A percentile compares a stretch with the other conserved stretches of the same genome.
These are phyloP conservation scores for Biston stratarius DNA, from an alignment of 2,888 invertebrate genomes.

Conservation along the genomic window DNA sequence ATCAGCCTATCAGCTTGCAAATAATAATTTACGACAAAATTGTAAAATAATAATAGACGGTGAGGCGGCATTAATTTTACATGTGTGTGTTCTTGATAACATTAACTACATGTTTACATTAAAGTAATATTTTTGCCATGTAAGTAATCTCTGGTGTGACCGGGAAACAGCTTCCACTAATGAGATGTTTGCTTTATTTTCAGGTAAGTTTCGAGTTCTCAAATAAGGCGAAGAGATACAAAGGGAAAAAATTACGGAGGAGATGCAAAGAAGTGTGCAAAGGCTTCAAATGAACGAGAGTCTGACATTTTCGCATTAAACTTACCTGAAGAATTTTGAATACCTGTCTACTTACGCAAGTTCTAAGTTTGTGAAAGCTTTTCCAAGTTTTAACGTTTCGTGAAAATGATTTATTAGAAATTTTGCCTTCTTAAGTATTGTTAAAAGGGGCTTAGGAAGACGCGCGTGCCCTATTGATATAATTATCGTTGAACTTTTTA, in stretches of 20 bases:
- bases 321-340: conserved; percentile 22
- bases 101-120: too few species aligned
- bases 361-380: conserved; percentile 25
- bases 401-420: conserved; percentile 17
- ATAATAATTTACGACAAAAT: too few species aligned
- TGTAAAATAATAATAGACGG: too few species aligned
- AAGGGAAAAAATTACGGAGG: neutral
- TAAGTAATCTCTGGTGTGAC: too few species aligned
- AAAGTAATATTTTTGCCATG: too few species aligned
- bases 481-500: neutral
- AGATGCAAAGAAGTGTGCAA: conserved; percentile 17
- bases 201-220: conserved; percentile 37
- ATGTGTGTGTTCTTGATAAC: too few species aligned
- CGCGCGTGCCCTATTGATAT: neutral
- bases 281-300: conserved; percentile 21
- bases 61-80: too few species aligned
- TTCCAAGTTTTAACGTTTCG: conserved; percentile 19
- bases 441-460: conserved; percentile 1
- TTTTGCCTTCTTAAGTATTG: conserved; percentile 6
- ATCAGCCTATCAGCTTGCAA: too few species aligned
- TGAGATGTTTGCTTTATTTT: conserved; percentile 24
- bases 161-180: neutral
- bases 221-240: neutral
- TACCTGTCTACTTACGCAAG: conserved; percentile 26
- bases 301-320: conserved; percentile 26